phyloP scores from a whole-genome alignment of 2,888 invertebrate species.

The Lacanobia wlatinum region DNA sequence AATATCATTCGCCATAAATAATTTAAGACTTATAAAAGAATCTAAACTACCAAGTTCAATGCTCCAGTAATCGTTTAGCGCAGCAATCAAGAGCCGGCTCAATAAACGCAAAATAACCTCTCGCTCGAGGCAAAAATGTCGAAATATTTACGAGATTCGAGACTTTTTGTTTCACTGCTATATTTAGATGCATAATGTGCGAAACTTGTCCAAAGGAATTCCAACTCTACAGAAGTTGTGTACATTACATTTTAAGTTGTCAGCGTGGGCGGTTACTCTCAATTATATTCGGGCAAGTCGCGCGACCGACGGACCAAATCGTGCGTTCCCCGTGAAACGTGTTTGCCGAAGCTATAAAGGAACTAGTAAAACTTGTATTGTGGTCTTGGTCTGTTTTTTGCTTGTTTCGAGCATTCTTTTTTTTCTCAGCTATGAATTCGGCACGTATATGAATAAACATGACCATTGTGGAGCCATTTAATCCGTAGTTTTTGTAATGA shows the following conservation, averaged over 20 bases:
- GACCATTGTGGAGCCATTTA: slow-evolving; percentile 48
- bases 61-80: slow-evolving; percentile 81
- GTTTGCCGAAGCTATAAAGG: slow-evolving; percentile 83
- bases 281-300: slow-evolving; percentile 70
- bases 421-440: slow-evolving; percentile 66
- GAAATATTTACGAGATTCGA: slow-evolving; percentile 85
- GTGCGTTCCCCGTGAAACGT: slow-evolving; percentile 83
- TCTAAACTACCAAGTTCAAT: slow-evolving; percentile 82
- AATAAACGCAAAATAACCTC: slow-evolving; percentile 85
- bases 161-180: slow-evolving; percentile 82
- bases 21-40: slow-evolving; percentile 61
- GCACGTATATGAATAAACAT: slow-evolving; percentile 66
- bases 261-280: slow-evolving; percentile 72
- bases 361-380: slow-evolving; percentile 84
- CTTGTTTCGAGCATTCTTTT: slow-evolving; percentile 66
- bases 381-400: slow-evolving; percentile 77
- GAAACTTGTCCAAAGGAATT: slow-evolving; percentile 73
- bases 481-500: slow-evolving; percentile 39
- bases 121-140: slow-evolving; percentile 82
- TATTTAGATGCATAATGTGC: slow-evolving; percentile 76
- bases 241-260: slow-evolving; percentile 77
- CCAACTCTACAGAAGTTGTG: slow-evolving; percentile 73
- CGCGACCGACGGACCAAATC: slow-evolving; percentile 77
- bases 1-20: slow-evolving; percentile 61
- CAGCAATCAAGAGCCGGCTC: slow-evolving; percentile 81